These are phyloP conservation scores for Salpingus planirostris DNA, from an alignment of 2,888 invertebrate species.

Conservation along the genomic window DNA sequence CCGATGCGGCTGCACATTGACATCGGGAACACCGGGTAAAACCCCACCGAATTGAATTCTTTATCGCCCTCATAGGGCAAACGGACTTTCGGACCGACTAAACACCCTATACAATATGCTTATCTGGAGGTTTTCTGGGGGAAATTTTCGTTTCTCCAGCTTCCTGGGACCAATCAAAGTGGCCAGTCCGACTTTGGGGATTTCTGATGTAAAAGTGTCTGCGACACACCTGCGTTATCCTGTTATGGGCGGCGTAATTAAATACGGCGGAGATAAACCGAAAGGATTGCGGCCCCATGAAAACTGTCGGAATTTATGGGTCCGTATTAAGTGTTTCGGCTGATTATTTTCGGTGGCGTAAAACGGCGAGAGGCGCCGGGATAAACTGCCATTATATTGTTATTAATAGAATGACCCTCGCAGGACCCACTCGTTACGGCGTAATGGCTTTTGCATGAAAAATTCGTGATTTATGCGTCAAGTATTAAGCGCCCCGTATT, in stretches of 20 bases:
- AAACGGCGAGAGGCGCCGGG: conserved; percentile 11
- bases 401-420: conserved; percentile 32
- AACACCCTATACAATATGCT: too few relatives aligned
- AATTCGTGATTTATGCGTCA: conserved; percentile 23
- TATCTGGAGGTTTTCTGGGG: too few relatives aligned
- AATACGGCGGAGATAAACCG: too few relatives aligned
- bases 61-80: too few relatives aligned
- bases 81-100: too few relatives aligned
- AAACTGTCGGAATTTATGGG: background rate
- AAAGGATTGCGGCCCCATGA: background rate
- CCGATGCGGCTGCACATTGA: background rate
- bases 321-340: conserved; percentile 7
- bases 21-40: background rate
- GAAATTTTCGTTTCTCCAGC: too few relatives aligned
- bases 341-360: conserved; percentile 11
- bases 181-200: too few relatives aligned
- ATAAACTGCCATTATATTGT: conserved; percentile 26
- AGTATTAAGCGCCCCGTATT: conserved; percentile 15
- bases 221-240: too few relatives aligned
- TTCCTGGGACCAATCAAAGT: too few relatives aligned
- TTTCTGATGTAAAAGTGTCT: too few relatives aligned
- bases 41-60: background rate
- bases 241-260: too few relatives aligned
- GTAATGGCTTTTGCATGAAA: conserved; percentile 27
- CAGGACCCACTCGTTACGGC: conserved; percentile 28